Evolutionary conservation across 2,113 vertebrate species (phyloP).

Genomic region (Emydura subglobosa): DNA sequence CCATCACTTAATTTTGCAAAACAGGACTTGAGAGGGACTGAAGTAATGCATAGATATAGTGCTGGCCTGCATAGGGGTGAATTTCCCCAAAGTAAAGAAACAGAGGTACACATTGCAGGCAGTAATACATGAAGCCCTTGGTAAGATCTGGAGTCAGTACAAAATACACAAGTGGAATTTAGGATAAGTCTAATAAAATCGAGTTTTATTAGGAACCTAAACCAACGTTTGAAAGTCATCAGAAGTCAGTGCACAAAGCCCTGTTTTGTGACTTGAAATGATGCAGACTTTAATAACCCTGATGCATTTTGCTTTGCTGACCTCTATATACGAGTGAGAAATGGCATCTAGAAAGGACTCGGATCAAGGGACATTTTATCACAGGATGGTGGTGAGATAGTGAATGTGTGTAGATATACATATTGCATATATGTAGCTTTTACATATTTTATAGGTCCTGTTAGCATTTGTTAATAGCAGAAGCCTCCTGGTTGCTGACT

Average conservation of each 20-base stretch:
- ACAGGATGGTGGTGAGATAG: background rate
- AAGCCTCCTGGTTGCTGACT: background rate
- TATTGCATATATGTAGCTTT: slow-evolving; percentile 22
- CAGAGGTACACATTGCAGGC: background rate
- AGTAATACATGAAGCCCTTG: background rate
- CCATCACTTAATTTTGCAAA: background rate
- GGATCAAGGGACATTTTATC: background rate
- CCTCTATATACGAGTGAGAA: background rate
- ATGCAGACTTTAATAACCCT: background rate
- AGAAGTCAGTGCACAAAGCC: background rate
- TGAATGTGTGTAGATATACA: background rate
- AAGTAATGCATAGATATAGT: background rate
- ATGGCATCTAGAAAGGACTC: background rate
- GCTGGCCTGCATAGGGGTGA: too few species aligned
- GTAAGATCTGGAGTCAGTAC: background rate
- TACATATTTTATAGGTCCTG: slow-evolving; percentile 50
- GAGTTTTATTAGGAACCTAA: background rate
- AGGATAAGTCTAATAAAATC: background rate
- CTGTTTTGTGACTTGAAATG: background rate
- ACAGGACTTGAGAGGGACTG: background rate
- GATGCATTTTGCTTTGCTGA: background rate
- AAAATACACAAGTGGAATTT: background rate
- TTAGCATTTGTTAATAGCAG: slow-evolving; percentile 37
- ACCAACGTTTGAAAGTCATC: background rate
- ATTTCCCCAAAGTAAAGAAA: background rate